Base-by-base conservation (phyloP, 64 coral and sea anemone species). In the Astreopora myriophthalma region DNA sequence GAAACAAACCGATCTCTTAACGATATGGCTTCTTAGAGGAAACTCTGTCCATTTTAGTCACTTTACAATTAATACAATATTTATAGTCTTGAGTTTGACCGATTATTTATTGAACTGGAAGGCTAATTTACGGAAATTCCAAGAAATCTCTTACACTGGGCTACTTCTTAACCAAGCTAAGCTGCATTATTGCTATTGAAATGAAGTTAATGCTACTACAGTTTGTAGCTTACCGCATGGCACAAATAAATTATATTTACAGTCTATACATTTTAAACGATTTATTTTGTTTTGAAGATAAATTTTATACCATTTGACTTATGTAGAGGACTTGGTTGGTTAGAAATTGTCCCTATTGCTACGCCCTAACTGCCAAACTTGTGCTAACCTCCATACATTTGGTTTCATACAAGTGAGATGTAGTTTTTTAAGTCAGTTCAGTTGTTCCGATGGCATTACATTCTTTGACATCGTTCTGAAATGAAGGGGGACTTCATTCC, bases 241-340 rank as follows among this genome's bases (percentile, higher is more conserved):
- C 55, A 65, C 79, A 35, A 83, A 83, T 83, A 65, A 83, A 83
- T 83, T 60, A 65, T 83, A 83, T 83, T 83, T 83, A 83, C 79
- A 83, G 31, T 24, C 57, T 65, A 9, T 42, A 24, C 30, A 83
- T 24, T 22, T 62, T 83, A 64, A 38, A 64, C 52, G 35, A 62
- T 25, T 25, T 83, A 60, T n/a, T 37, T 65, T 62, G 22, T 8
- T 65, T 34, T 12, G n/a, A n/a, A n/a, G n/a, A n/a, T n/a, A n/a
- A n/a, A n/a, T n/a, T n/a, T n/a, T 34, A 11, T 31, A 44, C 19
- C 6, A 33, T 57, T 19, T 55, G n/a, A 39, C 5, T 36, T 38
- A 26, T 57, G 33, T 14, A 33, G 49, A 30, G 3, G 28, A 48
- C 76, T 34, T 26, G 20, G 29, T 24, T n/a, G 33, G 31, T 37